Evolutionary conservation across 2,888 invertebrate species (phyloP).

Genomic region (Leptura quadrifasciata): DNA sequence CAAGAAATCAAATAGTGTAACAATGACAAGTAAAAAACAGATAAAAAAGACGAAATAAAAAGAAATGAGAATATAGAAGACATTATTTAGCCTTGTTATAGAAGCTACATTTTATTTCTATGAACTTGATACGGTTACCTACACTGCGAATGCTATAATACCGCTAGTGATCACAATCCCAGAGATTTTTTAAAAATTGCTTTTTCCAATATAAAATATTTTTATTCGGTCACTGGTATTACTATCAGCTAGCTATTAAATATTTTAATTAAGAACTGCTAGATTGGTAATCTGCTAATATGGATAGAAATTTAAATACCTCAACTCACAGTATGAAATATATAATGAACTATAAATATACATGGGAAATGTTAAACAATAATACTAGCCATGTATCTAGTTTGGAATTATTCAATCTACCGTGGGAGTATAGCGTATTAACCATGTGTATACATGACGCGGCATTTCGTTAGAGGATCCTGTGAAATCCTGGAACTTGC

Average conservation of each 20-base stretch:
- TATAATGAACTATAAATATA: conserved; percentile 43
- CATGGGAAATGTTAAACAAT: conserved; percentile 31
- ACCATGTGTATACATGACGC: conserved; percentile 70
- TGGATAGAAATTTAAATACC: neutral
- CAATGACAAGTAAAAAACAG: no score
- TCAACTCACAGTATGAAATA: conserved; percentile 25
- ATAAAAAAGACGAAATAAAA: no score
- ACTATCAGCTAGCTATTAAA: neutral
- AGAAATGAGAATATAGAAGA: no score
- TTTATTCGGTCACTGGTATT: neutral
- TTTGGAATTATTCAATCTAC: conserved; percentile 43
- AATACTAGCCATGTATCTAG: conserved; percentile 28
- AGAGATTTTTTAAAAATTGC: no score
- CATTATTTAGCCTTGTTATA: no score
- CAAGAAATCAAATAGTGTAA: no score
- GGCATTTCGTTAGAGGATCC: conserved; percentile 66
- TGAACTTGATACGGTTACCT: no score
- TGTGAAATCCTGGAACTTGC: conserved; percentile 66
- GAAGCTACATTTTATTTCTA: no score
- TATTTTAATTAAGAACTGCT: neutral
- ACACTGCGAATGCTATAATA: no score
- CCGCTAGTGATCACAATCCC: no score
- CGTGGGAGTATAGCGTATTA: conserved; percentile 72
- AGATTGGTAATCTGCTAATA: neutral
- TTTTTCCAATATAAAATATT: neutral